Evolutionary conservation across 2,113 vertebrate species (phyloP), one percentile per base, ranked within the genome.

Genomic region (Dendropsophus ebraccatus): DNA sequence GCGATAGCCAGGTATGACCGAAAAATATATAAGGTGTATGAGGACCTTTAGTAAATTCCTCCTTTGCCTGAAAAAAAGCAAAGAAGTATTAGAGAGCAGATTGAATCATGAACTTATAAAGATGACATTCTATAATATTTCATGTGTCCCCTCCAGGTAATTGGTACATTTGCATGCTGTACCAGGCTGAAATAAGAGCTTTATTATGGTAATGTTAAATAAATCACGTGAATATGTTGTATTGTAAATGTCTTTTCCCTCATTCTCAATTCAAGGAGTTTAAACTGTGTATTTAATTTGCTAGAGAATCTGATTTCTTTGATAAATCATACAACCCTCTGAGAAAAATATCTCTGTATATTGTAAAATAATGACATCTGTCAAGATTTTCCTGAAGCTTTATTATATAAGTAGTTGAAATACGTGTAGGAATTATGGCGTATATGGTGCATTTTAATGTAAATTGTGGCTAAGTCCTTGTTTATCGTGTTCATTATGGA

Each of bases 221-320:
- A 76, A 52, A 76, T 76, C 74, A 52, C 1, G 12, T 76, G 47
- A 19, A 50, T 14, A 52, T 76, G 45, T 47, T 25, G 23, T 75
- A 49, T 77, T 30, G 16, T 30, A 77, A 30, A 28, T 75, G n/a
- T 77, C 47, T 77, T 54, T 19, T 4, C 5, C 19, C 8, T 32
- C 1, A 54, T 32, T 77, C 16, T 52, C 16, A 52, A 19, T 52
- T 25, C 74, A 52, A 16, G 47, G 16, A 11, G 32, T 73, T 37
- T 41, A 73, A 73, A 37, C n/a, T 73, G 37, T 73, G 37, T n/a
- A 73, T 73, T 37, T 73, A 41, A 37, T 73, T 74, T 16, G 14
- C 23, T 25, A 47, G 21, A 74, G 49, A 74, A 47, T 49, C 45
- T 49, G 72, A 74, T 74, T 14, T n/a, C n/a, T n/a, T n/a, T 74